Percentiles rank a stretch among this genome's conserved stretches.
Evolutionary conservation across 2,113 vertebrate species (phyloP).

Genomic region (Dendrocopos noguchii): DNA sequence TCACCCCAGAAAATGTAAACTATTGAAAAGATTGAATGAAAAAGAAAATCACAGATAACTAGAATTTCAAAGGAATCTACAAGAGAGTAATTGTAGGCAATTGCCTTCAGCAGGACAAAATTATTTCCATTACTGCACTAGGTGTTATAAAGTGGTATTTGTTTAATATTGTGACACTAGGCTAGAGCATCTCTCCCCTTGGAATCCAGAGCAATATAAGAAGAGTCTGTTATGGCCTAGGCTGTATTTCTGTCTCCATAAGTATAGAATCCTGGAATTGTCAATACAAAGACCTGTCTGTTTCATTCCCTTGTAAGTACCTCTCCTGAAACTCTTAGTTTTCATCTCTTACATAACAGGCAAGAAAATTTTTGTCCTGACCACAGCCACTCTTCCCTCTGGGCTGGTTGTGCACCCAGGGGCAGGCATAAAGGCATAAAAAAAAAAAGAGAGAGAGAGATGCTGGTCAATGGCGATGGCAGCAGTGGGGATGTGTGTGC

Average conservation of each 20-base stretch:
- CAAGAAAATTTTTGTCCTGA: too few relatives aligned
- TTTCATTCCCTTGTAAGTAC: neutral
- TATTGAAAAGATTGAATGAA: neutral
- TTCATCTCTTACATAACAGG: neutral
- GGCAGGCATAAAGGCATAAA: neutral
- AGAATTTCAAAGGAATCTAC: neutral
- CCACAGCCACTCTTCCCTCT: neutral
- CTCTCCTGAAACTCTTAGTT: neutral
- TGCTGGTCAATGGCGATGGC: too few relatives aligned
- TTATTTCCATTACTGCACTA: neutral
- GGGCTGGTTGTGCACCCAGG: neutral
- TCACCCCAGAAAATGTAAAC: neutral
- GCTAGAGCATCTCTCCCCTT: neutral
- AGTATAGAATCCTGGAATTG: neutral
- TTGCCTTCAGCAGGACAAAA: neutral
- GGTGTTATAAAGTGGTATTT: neutral
- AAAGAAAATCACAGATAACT: neutral
- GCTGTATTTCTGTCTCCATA: neutral
- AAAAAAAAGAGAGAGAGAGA: neutral
- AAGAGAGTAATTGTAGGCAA: neutral
- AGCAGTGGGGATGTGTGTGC: accelerated
- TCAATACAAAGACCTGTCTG: neutral
- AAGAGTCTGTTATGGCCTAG: neutral
- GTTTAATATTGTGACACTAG: neutral
- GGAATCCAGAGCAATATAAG: neutral